Conservation (phyloP, 2,797 vertebrate genomes). For the Momotus momota region DNA sequence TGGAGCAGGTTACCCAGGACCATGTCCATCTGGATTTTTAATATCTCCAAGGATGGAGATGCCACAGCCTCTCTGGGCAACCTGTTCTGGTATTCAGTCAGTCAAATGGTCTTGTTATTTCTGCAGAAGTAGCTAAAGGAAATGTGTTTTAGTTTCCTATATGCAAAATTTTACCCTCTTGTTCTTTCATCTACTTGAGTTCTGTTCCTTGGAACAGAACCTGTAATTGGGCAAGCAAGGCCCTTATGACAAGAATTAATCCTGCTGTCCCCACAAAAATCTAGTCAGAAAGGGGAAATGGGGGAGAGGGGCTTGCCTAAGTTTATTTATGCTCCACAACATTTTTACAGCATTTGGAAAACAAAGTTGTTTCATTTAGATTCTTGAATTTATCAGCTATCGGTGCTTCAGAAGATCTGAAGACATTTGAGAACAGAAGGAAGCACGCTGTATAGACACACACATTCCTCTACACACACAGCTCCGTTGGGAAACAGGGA, state of each 20-base stretch:
- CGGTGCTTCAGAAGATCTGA: not conserved
- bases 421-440: not conserved
- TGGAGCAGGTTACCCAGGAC: not conserved
- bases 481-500: not conserved
- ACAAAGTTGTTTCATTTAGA: not conserved
- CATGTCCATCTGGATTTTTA: rapidly evolving
- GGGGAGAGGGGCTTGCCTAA: not conserved
- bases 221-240: not conserved
- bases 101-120: not conserved
- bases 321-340: not conserved
- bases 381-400: not conserved
- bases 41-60: not conserved
- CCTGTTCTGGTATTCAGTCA: not conserved
- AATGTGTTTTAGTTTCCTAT: not conserved
- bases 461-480: rapidly evolving
- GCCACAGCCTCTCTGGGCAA: not conserved
- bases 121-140: not conserved
- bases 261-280: not conserved
- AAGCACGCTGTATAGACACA: not conserved
- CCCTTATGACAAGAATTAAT: not conserved
- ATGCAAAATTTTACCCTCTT: not conserved
- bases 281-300: not conserved
- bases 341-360: rapidly evolving
- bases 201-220: not conserved
- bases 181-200: not conserved